Evolutionary conservation across 2,797 vertebrate species (phyloP).

Genomic region (Mergus octosetaceus): DNA sequence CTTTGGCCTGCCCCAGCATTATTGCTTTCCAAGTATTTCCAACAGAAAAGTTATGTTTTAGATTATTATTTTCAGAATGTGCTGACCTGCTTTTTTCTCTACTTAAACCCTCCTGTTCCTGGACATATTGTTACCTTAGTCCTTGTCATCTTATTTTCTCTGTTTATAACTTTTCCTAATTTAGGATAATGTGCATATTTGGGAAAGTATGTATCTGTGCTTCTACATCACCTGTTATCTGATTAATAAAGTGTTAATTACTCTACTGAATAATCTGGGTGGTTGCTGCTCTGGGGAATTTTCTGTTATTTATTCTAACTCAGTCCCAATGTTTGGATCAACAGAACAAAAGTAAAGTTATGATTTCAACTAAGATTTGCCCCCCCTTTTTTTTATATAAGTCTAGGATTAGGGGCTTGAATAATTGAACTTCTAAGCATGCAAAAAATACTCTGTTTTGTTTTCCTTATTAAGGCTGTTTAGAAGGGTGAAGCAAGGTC

Average conservation of each 20-base stretch:
- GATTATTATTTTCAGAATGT: not conserved
- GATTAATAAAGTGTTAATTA: not conserved
- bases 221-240: not conserved
- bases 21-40: not conserved
- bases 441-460: not conserved
- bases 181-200: not conserved
- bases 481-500: not conserved
- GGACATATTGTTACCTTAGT: not conserved
- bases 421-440: not conserved
- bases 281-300: not conserved
- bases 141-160: not conserved
- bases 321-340: not conserved
- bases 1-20: not conserved
- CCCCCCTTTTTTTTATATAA: not conserved
- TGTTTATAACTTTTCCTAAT: not conserved
- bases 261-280: not conserved
- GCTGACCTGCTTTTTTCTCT: not conserved
- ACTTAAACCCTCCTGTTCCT: not conserved
- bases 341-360: not conserved
- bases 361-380: not conserved
- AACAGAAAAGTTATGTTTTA: not conserved
- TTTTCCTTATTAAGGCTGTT: not conserved
- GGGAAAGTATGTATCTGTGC: not conserved
- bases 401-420: not conserved
- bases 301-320: not conserved